Base-by-base conservation (phyloP, 2,888 invertebrate species). In the Nesidiocoris tenuis region DNA sequence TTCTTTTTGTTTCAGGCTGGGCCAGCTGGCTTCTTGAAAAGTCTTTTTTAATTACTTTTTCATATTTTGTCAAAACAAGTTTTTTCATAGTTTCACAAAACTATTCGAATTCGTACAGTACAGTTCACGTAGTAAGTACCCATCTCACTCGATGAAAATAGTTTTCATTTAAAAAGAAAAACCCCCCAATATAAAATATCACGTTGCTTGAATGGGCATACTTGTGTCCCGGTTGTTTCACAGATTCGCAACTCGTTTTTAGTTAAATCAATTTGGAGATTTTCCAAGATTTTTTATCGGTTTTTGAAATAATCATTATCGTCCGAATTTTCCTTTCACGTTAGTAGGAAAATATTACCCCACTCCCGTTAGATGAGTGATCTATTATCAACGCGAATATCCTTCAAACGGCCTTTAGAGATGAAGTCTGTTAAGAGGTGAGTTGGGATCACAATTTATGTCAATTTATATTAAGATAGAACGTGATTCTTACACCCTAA, bases 21-120 rank as follows among this genome's bases (percentile, higher is more conserved):
- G 86, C 93, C 94, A 85, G 93, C 94, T 86, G 93, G 93, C 87
- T 94, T 94, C 90, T 90, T 94, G 86, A 94, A 94, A 90, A 94
- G 94, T 90, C 93, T 94, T 89, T 94, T 94, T 90, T 94, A 94
- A 92, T 82, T 83, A 39, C 61, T 72, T 72, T 70, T 57, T 17
- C n/a, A 22, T 65, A 70, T 82, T 82, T 82, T 83, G 83, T 64
- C 64, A 77, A 24, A 70, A 78, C 21, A 66, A 75, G 39, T 57
- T n/a, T 24, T 66, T 66, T 77, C n/a, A 39, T 64, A n/a, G 21
- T 74, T 66, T 77, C n/a, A 63, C n/a, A 18, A 63, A 18, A n/a
- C n/a, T 63, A 22, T n/a, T n/a, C 12, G 39, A 39, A 39, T 7
- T 39, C 12, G 39, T 39, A 39, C 39, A 39, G 3, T 7, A 3